These are phyloP conservation scores for Syrphus vitripennis DNA, from an alignment of 2,888 invertebrate genomes.

Conservation along the genomic window DNA sequence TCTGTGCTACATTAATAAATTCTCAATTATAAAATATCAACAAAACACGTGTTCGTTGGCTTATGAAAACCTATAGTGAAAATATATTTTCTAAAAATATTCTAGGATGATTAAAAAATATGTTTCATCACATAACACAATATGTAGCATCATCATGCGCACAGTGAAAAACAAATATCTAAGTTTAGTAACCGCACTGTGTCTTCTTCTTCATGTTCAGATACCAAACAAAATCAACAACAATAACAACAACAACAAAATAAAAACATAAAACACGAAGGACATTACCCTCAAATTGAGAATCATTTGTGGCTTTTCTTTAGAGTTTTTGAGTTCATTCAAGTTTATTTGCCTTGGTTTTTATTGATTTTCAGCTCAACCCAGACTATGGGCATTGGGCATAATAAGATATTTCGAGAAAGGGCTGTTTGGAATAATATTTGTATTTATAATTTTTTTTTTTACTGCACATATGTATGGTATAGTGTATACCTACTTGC, in stretches of 20 bases:
- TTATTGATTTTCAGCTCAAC: constrained; percentile 51
- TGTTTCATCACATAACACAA: background rate
- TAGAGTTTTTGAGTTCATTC: constrained; percentile 53
- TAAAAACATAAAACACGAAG: constrained; percentile 15
- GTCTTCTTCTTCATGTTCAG: constrained; percentile 8
- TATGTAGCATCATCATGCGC: background rate
- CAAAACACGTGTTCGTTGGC: background rate
- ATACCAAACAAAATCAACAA: background rate
- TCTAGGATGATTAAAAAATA: background rate
- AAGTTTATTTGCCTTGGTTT: constrained; percentile 65
- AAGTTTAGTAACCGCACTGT: constrained; percentile 49
- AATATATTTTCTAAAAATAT: constrained; percentile 39
- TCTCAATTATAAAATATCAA: constrained; percentile 26
- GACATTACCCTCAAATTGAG: constrained; percentile 61
- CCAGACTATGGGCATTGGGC: background rate
- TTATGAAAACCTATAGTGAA: background rate
- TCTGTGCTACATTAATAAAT: constrained; percentile 20
- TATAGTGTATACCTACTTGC: too few relatives aligned
- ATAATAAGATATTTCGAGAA: constrained; percentile 21
- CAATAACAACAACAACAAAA: background rate
- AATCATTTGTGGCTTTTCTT: constrained; percentile 42
- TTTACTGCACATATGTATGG: background rate
- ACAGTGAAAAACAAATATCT: constrained; percentile 28
- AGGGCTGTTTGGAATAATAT: constrained; percentile 25
- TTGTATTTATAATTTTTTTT: too few relatives aligned